These are phyloP conservation scores for Phasia obesa DNA, from an alignment of 2,888 invertebrate species.

Conservation along the genomic window DNA sequence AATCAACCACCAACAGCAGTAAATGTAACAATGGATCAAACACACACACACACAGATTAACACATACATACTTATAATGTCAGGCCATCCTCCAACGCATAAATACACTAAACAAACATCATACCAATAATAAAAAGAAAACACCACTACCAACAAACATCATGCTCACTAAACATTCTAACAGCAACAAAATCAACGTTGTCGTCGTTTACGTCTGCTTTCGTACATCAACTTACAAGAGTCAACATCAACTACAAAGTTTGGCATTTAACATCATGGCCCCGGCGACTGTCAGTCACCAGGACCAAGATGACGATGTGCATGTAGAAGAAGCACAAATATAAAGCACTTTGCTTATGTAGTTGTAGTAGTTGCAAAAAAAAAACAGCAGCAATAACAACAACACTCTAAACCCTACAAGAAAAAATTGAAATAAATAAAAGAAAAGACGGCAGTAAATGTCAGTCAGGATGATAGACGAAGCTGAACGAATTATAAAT, in stretches of 20 bases:
- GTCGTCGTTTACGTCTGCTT: conserved; percentile 13
- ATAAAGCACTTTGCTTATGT: conserved; percentile 22
- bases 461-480: conserved; percentile 70
- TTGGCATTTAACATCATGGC: conserved; percentile 70
- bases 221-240: conserved; percentile 51
- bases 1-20: conserved; percentile 38
- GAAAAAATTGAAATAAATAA: conserved; percentile 51
- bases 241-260: conserved; percentile 62
- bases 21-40: conserved; percentile 15
- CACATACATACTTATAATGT: neutral
- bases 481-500: conserved; percentile 68
- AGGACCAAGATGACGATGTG: conserved; percentile 58
- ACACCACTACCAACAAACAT: conserved; percentile 13
- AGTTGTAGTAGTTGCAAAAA: conserved; percentile 26
- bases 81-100: conserved; percentile 21
- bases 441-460: conserved; percentile 63
- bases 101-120: neutral
- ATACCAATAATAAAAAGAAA: neutral
- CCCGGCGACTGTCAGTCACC: conserved; percentile 70
- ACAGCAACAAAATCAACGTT: conserved; percentile 22
- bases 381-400: conserved; percentile 1
- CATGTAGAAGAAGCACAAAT: conserved; percentile 10
- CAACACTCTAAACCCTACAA: neutral
- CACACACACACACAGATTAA: neutral
- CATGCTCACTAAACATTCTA: neutral